Base-by-base conservation (phyloP, 2,888 invertebrate genomes). In the Miltochrista miniata region DNA sequence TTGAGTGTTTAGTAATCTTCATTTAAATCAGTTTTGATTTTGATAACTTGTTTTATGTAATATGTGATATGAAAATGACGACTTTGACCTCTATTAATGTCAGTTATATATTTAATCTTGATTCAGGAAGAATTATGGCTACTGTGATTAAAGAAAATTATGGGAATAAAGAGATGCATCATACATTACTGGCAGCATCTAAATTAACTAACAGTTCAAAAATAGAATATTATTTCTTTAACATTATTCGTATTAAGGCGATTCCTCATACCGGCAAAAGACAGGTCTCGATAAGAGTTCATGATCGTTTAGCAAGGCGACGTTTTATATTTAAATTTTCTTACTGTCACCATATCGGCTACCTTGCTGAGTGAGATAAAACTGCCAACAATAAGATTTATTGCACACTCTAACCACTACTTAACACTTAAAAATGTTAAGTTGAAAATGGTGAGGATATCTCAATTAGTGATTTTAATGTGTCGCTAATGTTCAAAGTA, bases 331-430 rank as follows among this genome's bases (percentile, higher is more conserved):
- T 86, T 82, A 83, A 87, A 87, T 81, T 81, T 77, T 79, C 79
- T 80, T 77, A n/a, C 81, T 84, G 81, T 74, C 70, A 67, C 74
- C 79, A 80, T 87, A 87, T 87, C 87, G 75, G 85, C 87, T 87
- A 83, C 90, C 81, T 81, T 82, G 76, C 74, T 71, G 67, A 64
- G 48, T 52, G 54, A 86, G 90, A 90, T 90, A 89, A 90, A 76
- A 71, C 63, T 72, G 78, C 73, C 79, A 82, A 86, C 82, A 83
- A 80, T 74, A 72, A 87, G 89, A 90, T 90, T 90, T 90, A 90
- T 90, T 79, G 79, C 83, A 81, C 79, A 81, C 85, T 83, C 81
- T 74, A 70, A 64, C 64, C 66, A 71, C 67, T 69, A 65, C 70
- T 63, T 77, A 80, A 81, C 81, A 81, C 77, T 72, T 72, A 70